phyloP scores from a whole-genome alignment of 2,888 invertebrate genomes.

The Tineola bisselliella region DNA sequence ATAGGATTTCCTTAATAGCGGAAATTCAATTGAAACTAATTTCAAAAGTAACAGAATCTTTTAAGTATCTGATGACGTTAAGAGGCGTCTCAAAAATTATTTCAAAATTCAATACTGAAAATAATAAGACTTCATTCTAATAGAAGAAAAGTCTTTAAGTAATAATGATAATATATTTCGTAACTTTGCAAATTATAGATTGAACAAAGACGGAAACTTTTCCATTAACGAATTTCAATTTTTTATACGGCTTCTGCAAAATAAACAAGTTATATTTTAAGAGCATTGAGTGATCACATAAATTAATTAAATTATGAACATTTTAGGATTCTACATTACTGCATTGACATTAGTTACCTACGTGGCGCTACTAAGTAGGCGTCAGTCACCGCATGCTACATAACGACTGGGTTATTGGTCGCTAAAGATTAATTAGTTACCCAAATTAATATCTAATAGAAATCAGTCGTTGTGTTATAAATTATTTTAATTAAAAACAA shows the following conservation, averaged over 20 bases:
- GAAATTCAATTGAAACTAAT: background rate
- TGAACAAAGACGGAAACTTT: background rate
- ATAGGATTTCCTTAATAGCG: background rate
- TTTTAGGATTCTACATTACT: background rate
- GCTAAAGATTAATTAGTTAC: no score
- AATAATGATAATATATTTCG: conserved; percentile 13
- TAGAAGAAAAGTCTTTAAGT: background rate
- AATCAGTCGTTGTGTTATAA: no score
- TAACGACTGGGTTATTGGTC: no score
- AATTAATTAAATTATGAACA: background rate
- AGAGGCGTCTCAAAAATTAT: background rate
- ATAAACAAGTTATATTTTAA: background rate
- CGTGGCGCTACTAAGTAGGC: no score
- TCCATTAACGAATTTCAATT: background rate
- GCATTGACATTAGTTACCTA: no score
- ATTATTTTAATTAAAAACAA: no score
- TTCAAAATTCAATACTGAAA: background rate
- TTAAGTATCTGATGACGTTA: background rate
- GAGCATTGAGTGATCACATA: background rate
- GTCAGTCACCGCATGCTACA: no score
- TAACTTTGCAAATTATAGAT: conserved; percentile 9
- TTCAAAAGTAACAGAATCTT: background rate
- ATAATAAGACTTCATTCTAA: background rate
- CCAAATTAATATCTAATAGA: no score
- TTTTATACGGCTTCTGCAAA: background rate